Evolutionary conservation across 2,797 vertebrate genomes (phyloP), one percentile per base, ranked within the genome.

Genomic region (Hemibagrus guttatus): DNA sequence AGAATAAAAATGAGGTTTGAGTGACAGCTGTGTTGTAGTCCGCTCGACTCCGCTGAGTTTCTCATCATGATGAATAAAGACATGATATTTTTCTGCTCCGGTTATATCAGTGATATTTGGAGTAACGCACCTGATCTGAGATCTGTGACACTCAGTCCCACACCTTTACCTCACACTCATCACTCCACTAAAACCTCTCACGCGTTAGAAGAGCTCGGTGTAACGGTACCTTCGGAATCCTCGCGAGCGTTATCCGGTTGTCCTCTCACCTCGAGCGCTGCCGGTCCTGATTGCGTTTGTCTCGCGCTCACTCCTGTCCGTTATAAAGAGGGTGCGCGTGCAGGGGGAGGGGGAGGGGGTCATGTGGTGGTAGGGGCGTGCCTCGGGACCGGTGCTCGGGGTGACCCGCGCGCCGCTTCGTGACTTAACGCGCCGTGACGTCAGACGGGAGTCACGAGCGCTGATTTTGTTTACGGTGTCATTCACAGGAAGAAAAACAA

Each of bases 401-500:
- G 91, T 87, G 87, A 88, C 85, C 75, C 68, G 76, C 59, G 31
- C 12, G 63, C 59, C 76, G 92, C 89, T 90, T 93, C 92, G 93
- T 93, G 93, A 93, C 92, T 90, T 89, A 90, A 91, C 75, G 17
- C 46, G 26, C 21, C 61, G 86, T 95, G 94, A 95, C 94, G 95
- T 95, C 93, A 94, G 21, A 46, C 71, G 58, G 76, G 88, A 87
- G 64, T 72, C 89, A 91, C 90, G 89, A 90, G 74, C 75, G 86
- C 89, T 87, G 88, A 91, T 89, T 89, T 66, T 75, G 88, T 52
- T 75, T 85, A 88, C 87, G 83, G 74, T 84, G 89, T 89, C 93
- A 95, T 94, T 94, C 93, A 94, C 87, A 92, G 92, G 88, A 69
- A 85, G 72, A 90, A 83, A 87, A 84, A 87, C 81, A 84, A 61